A percentile compares a stretch with the other conserved stretches of the same genome.
These are phyloP conservation scores for Poeciliopsis retropinna DNA, from an alignment of 2,113 vertebrate species.

Conservation along the genomic window DNA sequence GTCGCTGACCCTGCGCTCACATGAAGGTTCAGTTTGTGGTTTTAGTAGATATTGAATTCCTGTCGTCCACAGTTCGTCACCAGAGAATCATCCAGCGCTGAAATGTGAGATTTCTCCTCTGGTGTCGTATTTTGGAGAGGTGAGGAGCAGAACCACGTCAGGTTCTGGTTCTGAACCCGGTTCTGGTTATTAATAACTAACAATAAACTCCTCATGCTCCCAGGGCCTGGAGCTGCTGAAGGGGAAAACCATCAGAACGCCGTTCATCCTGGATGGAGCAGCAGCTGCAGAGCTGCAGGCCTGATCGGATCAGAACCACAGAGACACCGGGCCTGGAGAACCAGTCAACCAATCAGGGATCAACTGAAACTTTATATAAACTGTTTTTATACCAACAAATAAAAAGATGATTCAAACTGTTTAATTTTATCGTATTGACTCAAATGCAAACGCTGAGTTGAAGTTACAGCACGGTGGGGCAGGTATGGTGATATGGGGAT, in stretches of 20 bases:
- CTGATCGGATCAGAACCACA: not conserved
- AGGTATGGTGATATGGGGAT: too few relatives aligned
- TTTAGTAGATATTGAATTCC: not conserved
- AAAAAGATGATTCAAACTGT: not conserved
- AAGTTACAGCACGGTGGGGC: too few relatives aligned
- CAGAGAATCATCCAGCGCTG: constrained; percentile 69
- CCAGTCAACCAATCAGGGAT: not conserved
- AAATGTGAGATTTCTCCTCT: constrained; percentile 92
- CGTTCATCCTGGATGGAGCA: constrained; percentile 81
- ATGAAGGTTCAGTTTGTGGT: not conserved
- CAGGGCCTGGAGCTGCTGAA: constrained; percentile 88
- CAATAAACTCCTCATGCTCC: not conserved
- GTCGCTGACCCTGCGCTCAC: not conserved
- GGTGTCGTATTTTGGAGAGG: constrained; percentile 94
- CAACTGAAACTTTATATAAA: not conserved
- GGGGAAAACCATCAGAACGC: constrained; percentile 79
- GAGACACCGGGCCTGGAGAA: not conserved
- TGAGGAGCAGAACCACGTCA: constrained; percentile 65
- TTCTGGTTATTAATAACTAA: not conserved
- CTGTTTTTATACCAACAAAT: not conserved
- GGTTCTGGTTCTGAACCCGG: too few relatives aligned
- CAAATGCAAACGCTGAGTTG: too few relatives aligned
- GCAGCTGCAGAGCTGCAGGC: constrained; percentile 50
- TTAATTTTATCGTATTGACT: not conserved
- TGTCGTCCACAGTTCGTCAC: constrained; percentile 49